These are phyloP conservation scores for Lycaon pictus DNA, from an alignment of 2,113 vertebrate genomes.

Conservation along the genomic window DNA sequence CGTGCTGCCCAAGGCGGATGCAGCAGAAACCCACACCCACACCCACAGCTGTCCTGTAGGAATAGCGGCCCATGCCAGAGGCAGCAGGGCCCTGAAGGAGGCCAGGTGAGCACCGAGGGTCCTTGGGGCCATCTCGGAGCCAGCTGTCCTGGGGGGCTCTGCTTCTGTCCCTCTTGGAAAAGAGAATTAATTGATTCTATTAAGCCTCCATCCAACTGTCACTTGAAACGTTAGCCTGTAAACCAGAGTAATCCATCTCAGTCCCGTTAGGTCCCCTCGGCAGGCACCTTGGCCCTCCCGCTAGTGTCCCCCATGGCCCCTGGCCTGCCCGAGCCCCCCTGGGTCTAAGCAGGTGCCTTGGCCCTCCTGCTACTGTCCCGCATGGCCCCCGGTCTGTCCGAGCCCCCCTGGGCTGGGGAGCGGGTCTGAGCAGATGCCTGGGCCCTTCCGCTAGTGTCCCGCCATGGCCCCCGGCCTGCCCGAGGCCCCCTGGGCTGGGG, in stretches of 20 bases:
- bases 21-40: not conserved
- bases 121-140: not conserved
- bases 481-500: not conserved
- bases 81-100: not conserved
- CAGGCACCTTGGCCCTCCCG: too few species aligned
- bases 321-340: too few species aligned
- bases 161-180: slow-evolving; percentile 55
- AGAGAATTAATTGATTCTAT: slow-evolving; percentile 59
- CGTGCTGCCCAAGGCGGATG: not conserved
- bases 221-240: slow-evolving; percentile 65
- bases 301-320: too few species aligned
- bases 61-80: not conserved
- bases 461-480: not conserved
- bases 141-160: not conserved
- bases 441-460: not conserved
- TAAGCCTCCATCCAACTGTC: slow-evolving; percentile 29
- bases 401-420: too few species aligned
- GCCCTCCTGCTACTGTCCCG: too few species aligned
- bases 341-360: not conserved
- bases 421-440: not conserved
- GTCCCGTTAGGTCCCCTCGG: not conserved
- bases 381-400: too few species aligned
- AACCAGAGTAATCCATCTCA: slow-evolving; percentile 51
- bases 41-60: not conserved
- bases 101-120: not conserved